A percentile compares a stretch with the other conserved stretches of the same genome.
These are phyloP conservation scores for Poecilia latipinna DNA, from an alignment of 2,113 vertebrate species.

Conservation along the genomic window DNA sequence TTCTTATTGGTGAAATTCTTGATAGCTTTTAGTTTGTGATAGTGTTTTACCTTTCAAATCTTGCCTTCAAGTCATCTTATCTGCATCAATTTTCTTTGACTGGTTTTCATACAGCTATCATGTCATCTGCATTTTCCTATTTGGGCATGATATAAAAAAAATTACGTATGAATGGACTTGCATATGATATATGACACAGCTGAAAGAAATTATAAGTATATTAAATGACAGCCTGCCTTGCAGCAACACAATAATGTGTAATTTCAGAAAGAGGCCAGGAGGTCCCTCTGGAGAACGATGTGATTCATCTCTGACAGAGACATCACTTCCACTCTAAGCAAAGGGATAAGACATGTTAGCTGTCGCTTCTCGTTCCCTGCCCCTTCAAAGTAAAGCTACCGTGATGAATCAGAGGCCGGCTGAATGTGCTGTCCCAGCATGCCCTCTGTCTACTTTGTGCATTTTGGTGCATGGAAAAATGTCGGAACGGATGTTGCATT, in stretches of 20 bases:
- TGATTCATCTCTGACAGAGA: slow-evolving; percentile 74
- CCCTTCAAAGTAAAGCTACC: slow-evolving; percentile 70
- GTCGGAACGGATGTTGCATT: slow-evolving; percentile 19
- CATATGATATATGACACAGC: slow-evolving; percentile 37
- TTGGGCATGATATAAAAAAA: slow-evolving; percentile 35
- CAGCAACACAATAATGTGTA: slow-evolving; percentile 64
- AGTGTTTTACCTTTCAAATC: slow-evolving; percentile 12
- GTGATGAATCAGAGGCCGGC: slow-evolving; percentile 62
- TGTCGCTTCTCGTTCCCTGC: slow-evolving; percentile 48
- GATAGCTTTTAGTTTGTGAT: not conserved
- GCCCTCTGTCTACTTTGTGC: slow-evolving; percentile 29
- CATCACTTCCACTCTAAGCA: slow-evolving; percentile 64
- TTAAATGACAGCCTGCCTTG: slow-evolving; percentile 50
- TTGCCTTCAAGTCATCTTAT: slow-evolving; percentile 14
- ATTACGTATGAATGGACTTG: slow-evolving; percentile 39
- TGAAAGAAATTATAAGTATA: slow-evolving; percentile 43
- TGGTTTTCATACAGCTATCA: slow-evolving; percentile 32
- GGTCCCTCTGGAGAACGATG: slow-evolving; percentile 51
- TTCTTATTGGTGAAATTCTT: not conserved
- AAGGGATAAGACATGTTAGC: slow-evolving; percentile 69
- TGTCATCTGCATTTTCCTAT: slow-evolving; percentile 14
- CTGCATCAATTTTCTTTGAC: slow-evolving; percentile 12
- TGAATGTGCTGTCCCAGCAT: slow-evolving; percentile 33
- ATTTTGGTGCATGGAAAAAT: slow-evolving; percentile 1
- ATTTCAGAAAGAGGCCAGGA: slow-evolving; percentile 62